phyloP scores from a whole-genome alignment of 2,888 invertebrate species.

The Notodonta dromedarius region DNA sequence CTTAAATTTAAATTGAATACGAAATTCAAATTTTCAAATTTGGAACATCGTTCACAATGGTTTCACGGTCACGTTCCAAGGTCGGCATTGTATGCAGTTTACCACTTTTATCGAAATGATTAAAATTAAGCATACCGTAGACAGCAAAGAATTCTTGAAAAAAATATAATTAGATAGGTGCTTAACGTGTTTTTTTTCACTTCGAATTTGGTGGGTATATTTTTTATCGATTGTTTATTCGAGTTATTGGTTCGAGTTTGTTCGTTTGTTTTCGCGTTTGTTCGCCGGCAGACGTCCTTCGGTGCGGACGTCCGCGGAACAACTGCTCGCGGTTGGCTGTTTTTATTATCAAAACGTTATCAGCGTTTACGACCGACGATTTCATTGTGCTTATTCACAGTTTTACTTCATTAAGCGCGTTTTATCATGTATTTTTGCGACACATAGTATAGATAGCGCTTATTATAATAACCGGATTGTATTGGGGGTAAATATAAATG shows the following conservation, averaged over 20 bases:
- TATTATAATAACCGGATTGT: constrained; percentile 28
- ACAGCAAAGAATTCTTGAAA: neutral
- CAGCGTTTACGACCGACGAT: constrained; percentile 44
- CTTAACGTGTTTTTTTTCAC: neutral
- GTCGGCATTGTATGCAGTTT: constrained; percentile 64
- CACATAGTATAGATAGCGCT: constrained; percentile 10
- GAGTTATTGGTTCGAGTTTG: constrained; percentile 55
- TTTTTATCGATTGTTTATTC: constrained; percentile 26
- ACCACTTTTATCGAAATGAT: constrained; percentile 60
- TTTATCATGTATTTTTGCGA: constrained; percentile 38
- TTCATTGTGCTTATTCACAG: constrained; percentile 39
- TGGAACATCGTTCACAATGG: constrained; percentile 55
- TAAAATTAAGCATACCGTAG: constrained; percentile 65
- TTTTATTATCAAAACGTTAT: constrained; percentile 52
- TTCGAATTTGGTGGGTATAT: constrained; percentile 20
- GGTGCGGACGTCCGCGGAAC: constrained; percentile 65
- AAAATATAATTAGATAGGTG: neutral
- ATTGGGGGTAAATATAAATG: neutral
- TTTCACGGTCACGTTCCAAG: constrained; percentile 65
- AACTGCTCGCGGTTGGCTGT: constrained; percentile 57
- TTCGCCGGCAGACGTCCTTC: constrained; percentile 61
- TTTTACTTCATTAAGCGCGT: constrained; percentile 45
- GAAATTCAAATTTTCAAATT: constrained; percentile 67
- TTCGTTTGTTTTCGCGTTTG: constrained; percentile 62
- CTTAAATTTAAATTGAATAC: constrained; percentile 50